Evolutionary conservation across 64 coral and sea anemone species (phyloP).

Genomic region (Catalaphyllia jardinei): DNA sequence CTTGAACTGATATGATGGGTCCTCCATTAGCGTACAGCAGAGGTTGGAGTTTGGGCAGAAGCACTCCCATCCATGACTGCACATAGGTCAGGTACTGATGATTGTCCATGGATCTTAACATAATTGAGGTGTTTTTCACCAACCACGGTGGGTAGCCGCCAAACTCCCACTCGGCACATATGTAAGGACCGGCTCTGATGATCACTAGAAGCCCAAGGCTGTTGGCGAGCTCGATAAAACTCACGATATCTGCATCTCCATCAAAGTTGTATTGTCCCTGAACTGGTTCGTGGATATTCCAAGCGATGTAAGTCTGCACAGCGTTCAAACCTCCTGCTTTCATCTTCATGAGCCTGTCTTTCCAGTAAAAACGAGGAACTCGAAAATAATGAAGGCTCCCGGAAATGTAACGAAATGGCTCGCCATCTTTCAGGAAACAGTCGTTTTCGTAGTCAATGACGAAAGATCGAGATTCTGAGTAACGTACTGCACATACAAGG

Average conservation of each 20-base stretch:
- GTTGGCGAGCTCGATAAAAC: constrained; percentile 64
- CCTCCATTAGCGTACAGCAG: constrained; percentile 82
- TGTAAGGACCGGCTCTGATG: constrained; percentile 71
- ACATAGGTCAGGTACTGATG: constrained; percentile 51
- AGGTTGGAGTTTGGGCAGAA: constrained; percentile 77
- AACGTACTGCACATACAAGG: neutral
- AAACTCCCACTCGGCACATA: constrained; percentile 87
- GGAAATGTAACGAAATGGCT: constrained; percentile 86
- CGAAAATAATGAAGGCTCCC: constrained; percentile 79
- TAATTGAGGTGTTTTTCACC: constrained; percentile 79
- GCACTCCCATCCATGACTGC: constrained; percentile 68
- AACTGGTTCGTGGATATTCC: constrained; percentile 72
- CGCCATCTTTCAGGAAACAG: constrained; percentile 80
- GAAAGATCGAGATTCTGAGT: constrained; percentile 51
- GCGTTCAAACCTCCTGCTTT: constrained; percentile 69
- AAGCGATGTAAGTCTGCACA: constrained; percentile 75
- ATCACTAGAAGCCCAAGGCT: constrained; percentile 67
- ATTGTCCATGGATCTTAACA: constrained; percentile 74
- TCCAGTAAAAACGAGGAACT: constrained; percentile 77
- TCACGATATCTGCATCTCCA: constrained; percentile 60
- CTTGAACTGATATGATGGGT: constrained; percentile 87
- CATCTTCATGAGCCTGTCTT: constrained; percentile 82
- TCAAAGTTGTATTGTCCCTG: constrained; percentile 77
- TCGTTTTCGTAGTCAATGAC: constrained; percentile 74
- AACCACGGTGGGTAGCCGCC: constrained; percentile 85